Percentiles rank a stretch among this genome's conserved stretches.
Evolutionary conservation across 2,797 vertebrate genomes (phyloP).

Genomic region (Falco columbarius): DNA sequence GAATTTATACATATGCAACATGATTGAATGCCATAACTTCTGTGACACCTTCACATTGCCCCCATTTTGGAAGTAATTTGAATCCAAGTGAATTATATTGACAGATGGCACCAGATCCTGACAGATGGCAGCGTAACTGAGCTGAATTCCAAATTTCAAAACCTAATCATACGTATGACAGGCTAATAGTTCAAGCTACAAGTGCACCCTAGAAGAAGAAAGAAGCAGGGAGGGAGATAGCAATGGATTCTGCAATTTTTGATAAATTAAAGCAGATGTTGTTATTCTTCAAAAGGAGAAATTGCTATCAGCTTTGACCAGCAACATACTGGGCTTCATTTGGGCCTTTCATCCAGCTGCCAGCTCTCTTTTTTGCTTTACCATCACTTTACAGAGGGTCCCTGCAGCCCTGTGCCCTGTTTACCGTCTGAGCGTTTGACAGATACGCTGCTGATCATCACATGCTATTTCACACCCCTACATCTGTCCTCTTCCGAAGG

Average conservation of each 20-base stretch:
- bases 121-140: conserved; percentile 69
- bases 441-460: not conserved
- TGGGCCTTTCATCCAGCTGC: not conserved
- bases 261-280: not conserved
- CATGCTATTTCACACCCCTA: not conserved
- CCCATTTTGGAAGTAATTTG: conserved; percentile 48
- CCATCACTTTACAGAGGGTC: not conserved
- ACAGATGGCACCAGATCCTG: conserved; percentile 57
- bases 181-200: conserved; percentile 38
- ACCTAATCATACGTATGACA: conserved; percentile 42
- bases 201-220: not conserved
- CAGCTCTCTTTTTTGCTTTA: not conserved
- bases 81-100: conserved; percentile 64
- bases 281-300: not conserved
- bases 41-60: not conserved
- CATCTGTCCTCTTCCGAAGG: conserved; percentile 37
- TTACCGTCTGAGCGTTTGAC: not conserved
- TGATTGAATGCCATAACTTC: not conserved
- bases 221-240: not conserved
- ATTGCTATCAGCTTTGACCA: not conserved
- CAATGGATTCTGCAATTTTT: not conserved
- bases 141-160: conserved; percentile 69
- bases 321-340: not conserved
- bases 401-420: not conserved
- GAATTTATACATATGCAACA: not conserved